Conservation (phyloP, 2,888 invertebrate species). For the Eurois occulta region DNA sequence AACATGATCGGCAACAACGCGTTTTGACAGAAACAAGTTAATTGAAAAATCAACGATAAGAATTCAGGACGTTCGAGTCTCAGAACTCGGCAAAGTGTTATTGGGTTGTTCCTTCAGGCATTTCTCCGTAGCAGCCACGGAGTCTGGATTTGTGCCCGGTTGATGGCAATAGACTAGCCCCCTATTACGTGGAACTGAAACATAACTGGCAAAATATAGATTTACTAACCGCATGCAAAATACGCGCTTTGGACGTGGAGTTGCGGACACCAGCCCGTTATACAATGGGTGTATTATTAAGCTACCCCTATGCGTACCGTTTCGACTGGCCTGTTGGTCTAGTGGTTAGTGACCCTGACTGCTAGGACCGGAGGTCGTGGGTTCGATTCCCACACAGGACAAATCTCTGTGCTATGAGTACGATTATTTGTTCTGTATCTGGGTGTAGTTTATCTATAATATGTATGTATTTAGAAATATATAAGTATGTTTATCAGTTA, state of each 20-base stretch:
- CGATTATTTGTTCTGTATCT: no score
- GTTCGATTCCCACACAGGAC: no score
- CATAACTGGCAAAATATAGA: not conserved
- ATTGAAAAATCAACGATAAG: not conserved
- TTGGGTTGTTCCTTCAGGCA: not conserved
- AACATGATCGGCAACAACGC: not conserved
- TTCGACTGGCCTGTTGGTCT: no score
- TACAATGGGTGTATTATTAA: not conserved
- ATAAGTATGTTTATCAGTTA: no score
- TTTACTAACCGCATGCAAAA: no score
- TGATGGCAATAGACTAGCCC: not conserved
- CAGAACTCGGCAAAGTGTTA: not conserved
- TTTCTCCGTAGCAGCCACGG: not conserved
- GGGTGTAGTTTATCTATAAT: no score
- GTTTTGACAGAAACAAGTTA: not conserved
- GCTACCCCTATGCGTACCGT: not conserved
- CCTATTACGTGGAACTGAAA: not conserved
- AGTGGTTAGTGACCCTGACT: no score
- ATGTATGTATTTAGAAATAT: no score
- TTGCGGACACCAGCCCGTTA: no score
- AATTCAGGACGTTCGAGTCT: not conserved
- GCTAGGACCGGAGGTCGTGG: no score
- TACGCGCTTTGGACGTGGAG: no score
- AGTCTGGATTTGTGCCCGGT: not conserved
- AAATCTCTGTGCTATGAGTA: no score